phyloP scores from a whole-genome alignment of 2,797 vertebrate species.

The Smutsia gigantea region DNA sequence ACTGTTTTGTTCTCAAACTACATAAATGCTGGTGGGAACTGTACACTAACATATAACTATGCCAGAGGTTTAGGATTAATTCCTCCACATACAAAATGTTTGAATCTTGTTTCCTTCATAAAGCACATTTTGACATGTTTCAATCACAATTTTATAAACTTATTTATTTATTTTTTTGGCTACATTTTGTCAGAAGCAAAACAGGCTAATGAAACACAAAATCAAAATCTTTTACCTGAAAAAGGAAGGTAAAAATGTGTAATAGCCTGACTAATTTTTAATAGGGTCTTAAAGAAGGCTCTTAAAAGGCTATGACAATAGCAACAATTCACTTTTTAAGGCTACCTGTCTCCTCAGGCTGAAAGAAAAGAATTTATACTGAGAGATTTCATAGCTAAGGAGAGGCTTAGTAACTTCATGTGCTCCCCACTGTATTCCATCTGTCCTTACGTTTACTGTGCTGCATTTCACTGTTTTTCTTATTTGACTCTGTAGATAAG shows the following conservation, averaged over 20 bases:
- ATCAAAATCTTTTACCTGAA: background rate
- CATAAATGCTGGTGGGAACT: background rate
- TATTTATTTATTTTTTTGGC: background rate
- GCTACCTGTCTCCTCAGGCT: background rate
- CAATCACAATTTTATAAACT: background rate
- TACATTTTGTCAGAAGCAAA: slow-evolving; percentile 36
- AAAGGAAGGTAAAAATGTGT: background rate
- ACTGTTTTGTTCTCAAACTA: background rate
- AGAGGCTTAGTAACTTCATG: background rate
- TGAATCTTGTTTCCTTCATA: background rate
- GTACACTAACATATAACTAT: background rate
- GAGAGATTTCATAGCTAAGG: background rate
- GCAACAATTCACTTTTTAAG: background rate
- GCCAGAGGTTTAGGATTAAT: background rate
- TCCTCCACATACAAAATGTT: background rate
- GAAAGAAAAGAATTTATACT: background rate
- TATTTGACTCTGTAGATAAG: background rate
- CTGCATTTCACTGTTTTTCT: slow-evolving; percentile 8
- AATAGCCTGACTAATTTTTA: background rate
- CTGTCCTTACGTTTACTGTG: background rate
- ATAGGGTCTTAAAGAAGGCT: background rate
- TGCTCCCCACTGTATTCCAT: background rate
- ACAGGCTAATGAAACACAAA: background rate
- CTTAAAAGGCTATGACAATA: background rate
- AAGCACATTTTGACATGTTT: background rate